phyloP scores from a whole-genome alignment of 2,888 invertebrate genomes.

The Aphodius sticticus region DNA sequence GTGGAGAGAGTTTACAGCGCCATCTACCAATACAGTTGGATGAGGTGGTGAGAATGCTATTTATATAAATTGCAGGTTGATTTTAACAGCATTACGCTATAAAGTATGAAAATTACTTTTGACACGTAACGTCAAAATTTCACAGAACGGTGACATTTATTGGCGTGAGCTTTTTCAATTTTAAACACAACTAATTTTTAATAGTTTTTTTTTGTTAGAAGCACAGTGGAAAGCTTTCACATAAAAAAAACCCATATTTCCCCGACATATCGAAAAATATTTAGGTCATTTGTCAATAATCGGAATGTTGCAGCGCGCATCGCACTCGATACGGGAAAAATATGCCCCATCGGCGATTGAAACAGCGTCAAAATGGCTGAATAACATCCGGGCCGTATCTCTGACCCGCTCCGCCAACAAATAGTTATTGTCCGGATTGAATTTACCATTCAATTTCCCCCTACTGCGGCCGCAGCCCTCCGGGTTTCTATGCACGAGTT shows the following conservation, averaged over 20 bases:
- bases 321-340: not conserved
- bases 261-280: not conserved
- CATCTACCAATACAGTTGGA: too few relatives aligned
- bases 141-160: not conserved
- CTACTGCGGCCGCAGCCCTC: not conserved
- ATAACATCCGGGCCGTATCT: slow-evolving; percentile 20
- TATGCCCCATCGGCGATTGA: not conserved
- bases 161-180: too few relatives aligned
- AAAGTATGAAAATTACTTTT: too few relatives aligned
- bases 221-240: not conserved
- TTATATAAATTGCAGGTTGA: too few relatives aligned
- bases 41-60: too few relatives aligned
- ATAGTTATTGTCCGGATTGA: slow-evolving; percentile 24
- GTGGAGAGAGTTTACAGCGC: too few relatives aligned
- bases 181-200: not conserved
- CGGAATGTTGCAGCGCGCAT: not conserved
- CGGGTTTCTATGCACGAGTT: slow-evolving; percentile 15
- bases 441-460: slow-evolving; percentile 26
- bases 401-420: slow-evolving; percentile 16
- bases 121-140: not conserved
- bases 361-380: not conserved
- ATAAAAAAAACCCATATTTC: not conserved
- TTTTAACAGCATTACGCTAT: too few relatives aligned
- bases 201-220: not conserved
- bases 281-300: slow-evolving; percentile 4